Percentiles rank a stretch among this genome's conserved stretches.
Conservation (phyloP, 2,113 vertebrate genomes). For the Actenoides hombroni region DNA sequence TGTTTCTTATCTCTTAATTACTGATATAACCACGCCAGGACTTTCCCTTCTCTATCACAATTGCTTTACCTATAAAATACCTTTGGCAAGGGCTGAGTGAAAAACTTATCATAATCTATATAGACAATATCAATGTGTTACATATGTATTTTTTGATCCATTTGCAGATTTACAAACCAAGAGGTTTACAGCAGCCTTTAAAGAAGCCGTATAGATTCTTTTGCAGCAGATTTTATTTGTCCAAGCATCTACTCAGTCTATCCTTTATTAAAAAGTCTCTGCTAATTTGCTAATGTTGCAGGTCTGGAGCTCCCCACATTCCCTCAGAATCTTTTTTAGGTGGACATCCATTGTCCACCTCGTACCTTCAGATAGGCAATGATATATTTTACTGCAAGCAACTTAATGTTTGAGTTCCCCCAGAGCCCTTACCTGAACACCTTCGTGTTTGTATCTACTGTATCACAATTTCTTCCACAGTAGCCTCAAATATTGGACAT, state of each 20-base stretch:
- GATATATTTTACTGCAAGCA: neutral
- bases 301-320: neutral
- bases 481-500: neutral
- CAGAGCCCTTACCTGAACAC: neutral
- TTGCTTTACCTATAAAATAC: neutral
- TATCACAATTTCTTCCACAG: neutral
- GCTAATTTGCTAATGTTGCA: neutral
- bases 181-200: neutral
- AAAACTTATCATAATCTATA: neutral
- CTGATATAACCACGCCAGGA: neutral
- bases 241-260: neutral
- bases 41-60: neutral
- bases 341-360: neutral
- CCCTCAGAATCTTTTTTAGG: neutral
- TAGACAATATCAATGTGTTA: rapidly evolving
- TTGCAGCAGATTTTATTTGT: neutral
- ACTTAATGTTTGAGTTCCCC: neutral
- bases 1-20: neutral
- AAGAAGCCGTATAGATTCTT: neutral
- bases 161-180: neutral
- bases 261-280: neutral
- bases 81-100: neutral
- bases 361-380: neutral
- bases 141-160: neutral
- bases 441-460: neutral